A percentile compares a stretch with the other conserved stretches of the same genome.
phyloP scores from a whole-genome alignment of 2,797 vertebrate genomes.

The Malacoctenus gilli region DNA sequence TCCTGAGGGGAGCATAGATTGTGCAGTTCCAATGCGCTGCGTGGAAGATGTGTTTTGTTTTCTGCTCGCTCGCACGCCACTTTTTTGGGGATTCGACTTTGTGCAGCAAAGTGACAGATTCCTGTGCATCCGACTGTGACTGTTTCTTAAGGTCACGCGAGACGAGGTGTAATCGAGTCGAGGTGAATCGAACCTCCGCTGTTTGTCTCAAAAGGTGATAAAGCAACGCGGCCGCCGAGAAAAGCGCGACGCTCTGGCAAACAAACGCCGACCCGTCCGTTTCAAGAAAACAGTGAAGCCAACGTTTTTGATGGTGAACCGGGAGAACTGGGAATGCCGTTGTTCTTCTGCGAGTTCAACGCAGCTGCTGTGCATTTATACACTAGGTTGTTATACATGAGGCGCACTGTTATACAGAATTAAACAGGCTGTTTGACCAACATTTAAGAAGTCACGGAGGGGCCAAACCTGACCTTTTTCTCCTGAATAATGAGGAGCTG shows the following conservation, averaged over 20 bases:
- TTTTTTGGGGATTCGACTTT: not conserved
- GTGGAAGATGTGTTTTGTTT: not conserved
- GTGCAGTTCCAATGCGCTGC: not conserved
- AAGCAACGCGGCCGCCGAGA: no score
- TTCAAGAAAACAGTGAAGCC: no score
- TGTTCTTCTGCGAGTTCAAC: not conserved
- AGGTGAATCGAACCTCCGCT: not conserved
- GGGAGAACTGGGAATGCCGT: slow-evolving; percentile 4
- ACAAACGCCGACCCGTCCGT: no score
- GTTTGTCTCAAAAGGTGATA: not conserved
- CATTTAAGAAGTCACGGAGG: slow-evolving; percentile 34
- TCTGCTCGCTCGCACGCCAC: not conserved
- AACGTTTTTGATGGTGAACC: not conserved
- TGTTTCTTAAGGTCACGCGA: not conserved
- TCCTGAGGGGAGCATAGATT: not conserved
- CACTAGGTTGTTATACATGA: slow-evolving; percentile 15
- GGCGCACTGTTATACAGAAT: slow-evolving; percentile 1
- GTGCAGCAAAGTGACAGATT: not conserved
- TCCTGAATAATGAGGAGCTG: slow-evolving; percentile 38
- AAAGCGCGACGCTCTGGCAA: not conserved
- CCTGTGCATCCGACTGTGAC: not conserved
- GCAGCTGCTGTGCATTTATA: slow-evolving; percentile 11
- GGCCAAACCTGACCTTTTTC: slow-evolving; percentile 19
- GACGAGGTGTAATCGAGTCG: not conserved
- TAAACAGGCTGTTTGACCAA: slow-evolving; percentile 28